Evolutionary conservation across 2,113 vertebrate species (phyloP).

Genomic region (Microcebus lehilahytsara): DNA sequence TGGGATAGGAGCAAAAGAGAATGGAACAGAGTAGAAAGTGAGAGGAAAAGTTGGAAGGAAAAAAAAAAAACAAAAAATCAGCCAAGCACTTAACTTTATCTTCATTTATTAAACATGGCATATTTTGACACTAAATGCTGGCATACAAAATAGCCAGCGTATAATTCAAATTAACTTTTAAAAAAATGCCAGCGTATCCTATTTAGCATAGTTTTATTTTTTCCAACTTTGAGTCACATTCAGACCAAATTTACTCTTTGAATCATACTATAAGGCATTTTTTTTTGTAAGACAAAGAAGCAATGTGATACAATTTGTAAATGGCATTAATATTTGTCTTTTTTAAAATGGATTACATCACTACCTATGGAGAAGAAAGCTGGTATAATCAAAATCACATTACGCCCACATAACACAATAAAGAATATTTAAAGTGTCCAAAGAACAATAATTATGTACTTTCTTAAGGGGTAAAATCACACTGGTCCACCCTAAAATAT

Average conservation of each 20-base stretch:
- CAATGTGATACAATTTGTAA: not conserved
- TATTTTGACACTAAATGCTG: not conserved
- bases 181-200: not conserved
- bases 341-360: constrained; percentile 39
- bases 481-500: constrained; percentile 38
- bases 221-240: not conserved
- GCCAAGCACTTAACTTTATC: not conserved
- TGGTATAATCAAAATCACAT: constrained; percentile 45
- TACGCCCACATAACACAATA: constrained; percentile 5
- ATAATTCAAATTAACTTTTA: not conserved
- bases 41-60: not conserved
- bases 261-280: not conserved
- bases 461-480: constrained; percentile 20
- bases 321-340: constrained; percentile 15
- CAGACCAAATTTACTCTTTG: not conserved
- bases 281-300: constrained; percentile 5
- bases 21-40: not conserved
- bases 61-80: not conserved
- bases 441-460: constrained; percentile 20
- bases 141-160: not conserved
- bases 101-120: not conserved
- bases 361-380: constrained; percentile 19
- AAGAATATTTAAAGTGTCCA: constrained; percentile 32
- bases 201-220: constrained; percentile 14
- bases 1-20: not conserved